Conservation (phyloP, 2,797 vertebrate species). For the Distichodus sexfasciatus region DNA sequence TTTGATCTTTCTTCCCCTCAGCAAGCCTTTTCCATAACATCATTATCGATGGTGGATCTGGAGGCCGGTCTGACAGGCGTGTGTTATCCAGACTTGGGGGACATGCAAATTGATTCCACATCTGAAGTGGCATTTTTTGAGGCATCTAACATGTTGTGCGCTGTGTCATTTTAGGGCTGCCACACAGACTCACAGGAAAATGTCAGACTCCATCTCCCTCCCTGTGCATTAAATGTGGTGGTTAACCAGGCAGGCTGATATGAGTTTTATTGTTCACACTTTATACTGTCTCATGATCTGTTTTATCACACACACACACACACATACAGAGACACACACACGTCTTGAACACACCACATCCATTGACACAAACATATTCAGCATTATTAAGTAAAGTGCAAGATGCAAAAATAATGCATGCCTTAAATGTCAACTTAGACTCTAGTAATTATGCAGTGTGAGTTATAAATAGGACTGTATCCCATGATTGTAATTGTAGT, state of each 20-base stretch:
- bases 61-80: conserved; percentile 74
- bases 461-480: no score
- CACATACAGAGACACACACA: neutral
- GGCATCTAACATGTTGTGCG: conserved; percentile 69
- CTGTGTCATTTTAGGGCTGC: conserved; percentile 74
- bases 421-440: neutral
- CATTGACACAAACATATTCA: neutral
- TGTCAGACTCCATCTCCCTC: conserved; percentile 73
- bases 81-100: conserved; percentile 73
- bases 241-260: conserved; percentile 66
- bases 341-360: neutral
- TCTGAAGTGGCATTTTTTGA: conserved; percentile 79
- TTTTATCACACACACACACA: conserved; percentile 18
- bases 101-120: conserved; percentile 85
- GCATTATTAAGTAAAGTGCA: neutral
- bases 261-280: conserved; percentile 55
- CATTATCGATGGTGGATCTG: conserved; percentile 78
- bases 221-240: conserved; percentile 71
- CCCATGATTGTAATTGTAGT: no score
- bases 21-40: conserved; percentile 69
- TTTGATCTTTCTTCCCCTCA: conserved; percentile 68
- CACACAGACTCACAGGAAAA: conserved; percentile 79
- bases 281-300: no score
- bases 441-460: neutral
- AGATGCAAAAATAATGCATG: neutral